Evolutionary conservation across 2,888 invertebrate species (phyloP), one percentile per base, ranked within the genome.

Genomic region (Drosophila yooni): DNA sequence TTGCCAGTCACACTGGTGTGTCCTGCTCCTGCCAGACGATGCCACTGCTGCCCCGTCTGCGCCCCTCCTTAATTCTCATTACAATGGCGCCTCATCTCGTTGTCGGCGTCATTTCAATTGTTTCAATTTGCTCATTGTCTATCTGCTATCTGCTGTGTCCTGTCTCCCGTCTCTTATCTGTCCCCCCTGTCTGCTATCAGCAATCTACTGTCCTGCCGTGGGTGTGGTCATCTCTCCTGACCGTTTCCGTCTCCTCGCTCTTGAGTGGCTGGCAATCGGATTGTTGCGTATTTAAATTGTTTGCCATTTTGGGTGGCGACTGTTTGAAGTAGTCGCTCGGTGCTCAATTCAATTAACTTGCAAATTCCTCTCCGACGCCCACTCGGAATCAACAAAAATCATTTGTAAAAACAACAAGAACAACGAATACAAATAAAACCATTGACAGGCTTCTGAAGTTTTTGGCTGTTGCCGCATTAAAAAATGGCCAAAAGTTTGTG

Each of bases 401-500:
- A 76, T 62, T 77, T 66, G 46, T 21, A 18, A n/a, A 60, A 38
- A 18, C 36, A 8, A 63, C 8, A 57, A 33, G 5, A 54, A 25
- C 29, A 34, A 11, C 36, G 34, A 29, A 29, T 61, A 62, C 56
- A 62, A 74, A 74, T 60, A 50, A 59, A 74, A 69, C 31, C 65
- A 76, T 74, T 79, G 76, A 74, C 75, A 79, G 77, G 65, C 60
- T 38, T 57, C 52, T 25, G 70, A 77, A 77, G 75, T 70, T 77
- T 75, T 52, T 34, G 48, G 58, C 29, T 27, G 59, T 74, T 69
- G 70, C 51, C 65, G 46, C 63, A 63, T 74, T 70, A 58, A 72
- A 71, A 83, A 89, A 79, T 87, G 71, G 61, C 69, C 69, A 59
- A 79, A 83, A 65, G 52, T 70, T 81, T 66, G 43, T 58, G 52